These are phyloP conservation scores for Gnathonemus echidnorhynchus DNA, from an alignment of 2,113 vertebrate genomes.

Conservation along the genomic window DNA sequence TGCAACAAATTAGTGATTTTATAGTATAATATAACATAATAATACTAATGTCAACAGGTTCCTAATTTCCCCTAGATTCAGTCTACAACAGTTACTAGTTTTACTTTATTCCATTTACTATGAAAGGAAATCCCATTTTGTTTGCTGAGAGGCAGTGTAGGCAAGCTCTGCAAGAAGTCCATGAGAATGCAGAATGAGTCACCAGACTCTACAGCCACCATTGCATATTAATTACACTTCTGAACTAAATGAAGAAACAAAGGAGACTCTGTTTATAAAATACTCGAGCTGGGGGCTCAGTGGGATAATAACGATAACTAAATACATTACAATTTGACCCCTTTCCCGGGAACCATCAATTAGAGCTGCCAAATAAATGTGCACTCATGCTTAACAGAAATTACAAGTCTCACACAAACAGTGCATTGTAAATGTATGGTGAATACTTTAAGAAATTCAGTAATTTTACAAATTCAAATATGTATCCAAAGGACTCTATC, in stretches of 20 bases:
- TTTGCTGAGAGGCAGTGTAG: too few relatives aligned
- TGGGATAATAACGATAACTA: neutral
- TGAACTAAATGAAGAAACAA: neutral
- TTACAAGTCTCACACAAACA: neutral
- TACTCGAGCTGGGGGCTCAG: neutral
- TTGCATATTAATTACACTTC: neutral
- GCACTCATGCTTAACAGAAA: neutral
- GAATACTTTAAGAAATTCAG: neutral
- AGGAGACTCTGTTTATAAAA: slow-evolving; percentile 15
- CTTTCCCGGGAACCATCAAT: neutral
- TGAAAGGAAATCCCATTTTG: neutral
- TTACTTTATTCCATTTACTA: neutral
- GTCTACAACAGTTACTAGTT: neutral
- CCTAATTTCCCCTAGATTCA: neutral
- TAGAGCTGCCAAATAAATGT: neutral
- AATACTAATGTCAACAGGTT: neutral
- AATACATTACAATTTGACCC: neutral
- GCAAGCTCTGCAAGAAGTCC: slow-evolving; percentile 1
- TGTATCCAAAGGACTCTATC: neutral
- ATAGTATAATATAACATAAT: neutral
- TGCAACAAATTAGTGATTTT: neutral
- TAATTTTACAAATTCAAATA: neutral
- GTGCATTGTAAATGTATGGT: neutral
- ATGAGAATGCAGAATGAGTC: slow-evolving; percentile 15
- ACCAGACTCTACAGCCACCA: neutral